Evolutionary conservation across 2,113 vertebrate genomes (phyloP), one percentile per base, ranked within the genome.

Genomic region (Oophaga pumilio): DNA sequence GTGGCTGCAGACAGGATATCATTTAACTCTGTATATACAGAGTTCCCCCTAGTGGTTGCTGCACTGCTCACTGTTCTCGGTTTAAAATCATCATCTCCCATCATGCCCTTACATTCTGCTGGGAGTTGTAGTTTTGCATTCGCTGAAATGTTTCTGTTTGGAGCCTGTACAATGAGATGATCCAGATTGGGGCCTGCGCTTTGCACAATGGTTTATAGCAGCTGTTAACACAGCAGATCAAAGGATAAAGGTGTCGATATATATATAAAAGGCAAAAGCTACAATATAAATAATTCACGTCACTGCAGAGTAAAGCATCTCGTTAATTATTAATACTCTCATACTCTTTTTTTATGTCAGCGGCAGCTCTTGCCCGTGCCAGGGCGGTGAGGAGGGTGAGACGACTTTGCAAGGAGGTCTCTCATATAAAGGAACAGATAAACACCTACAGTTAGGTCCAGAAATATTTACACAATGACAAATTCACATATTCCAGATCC

Each of bases 281-380:
- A 18, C 50, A 24, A 22, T n/a, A 77, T 77, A n/a, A 85, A 85
- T 85, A 62, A 77, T 85, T 85, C 73, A 85, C 11, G 12, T 24
- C 50, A 73, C 84, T 76, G 83, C 83, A 85, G 68, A 60, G 83
- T 85, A 85, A 85, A 64, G 73, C 73, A 20, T 17, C 3, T 20
- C 18, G 84, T 85, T 76, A 85, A 85, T 85, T 85, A 85, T 85
- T 85, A 62, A 85, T 17, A 6, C 17, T 17, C 28, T 26, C 15
- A 22, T 59, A 62, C n/a, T n/a, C 7, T 82, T 11, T 82, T n/a
- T 62, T 82, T 68, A 68, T 76, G 69, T 52, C 28, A 14, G 69
- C 18, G 12, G 24, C 11, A 69, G 66, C n/a, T 64, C 1, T 18
- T 4, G 8, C 52, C 83, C 56, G 18, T 33, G 57, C 80, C 60